phyloP scores from a whole-genome alignment of 2,888 invertebrate species.

The Ischnura elegans region DNA sequence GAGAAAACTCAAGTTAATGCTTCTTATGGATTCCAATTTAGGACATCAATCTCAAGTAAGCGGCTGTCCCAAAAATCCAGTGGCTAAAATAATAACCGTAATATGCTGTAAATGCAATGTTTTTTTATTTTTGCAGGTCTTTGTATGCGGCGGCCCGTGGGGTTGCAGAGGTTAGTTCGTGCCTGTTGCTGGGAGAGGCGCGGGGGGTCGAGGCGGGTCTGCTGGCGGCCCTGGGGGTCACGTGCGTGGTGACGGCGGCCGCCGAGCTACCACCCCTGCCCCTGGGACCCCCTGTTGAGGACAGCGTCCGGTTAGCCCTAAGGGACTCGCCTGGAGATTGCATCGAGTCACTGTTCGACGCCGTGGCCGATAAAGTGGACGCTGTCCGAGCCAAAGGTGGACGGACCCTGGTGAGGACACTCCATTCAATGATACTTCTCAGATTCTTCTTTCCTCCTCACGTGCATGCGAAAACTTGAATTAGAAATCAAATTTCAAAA shows the following conservation, averaged over 20 bases:
- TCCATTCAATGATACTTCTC: too few relatives aligned
- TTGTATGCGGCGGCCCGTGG: conserved; percentile 7
- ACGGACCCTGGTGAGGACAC: conserved; percentile 81
- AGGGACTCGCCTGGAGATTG: conserved; percentile 87
- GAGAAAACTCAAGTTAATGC: too few relatives aligned
- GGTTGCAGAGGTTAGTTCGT: conserved; percentile 84
- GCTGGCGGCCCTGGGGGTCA: conserved; percentile 85
- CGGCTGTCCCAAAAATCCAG: too few relatives aligned
- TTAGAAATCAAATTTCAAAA: too few relatives aligned
- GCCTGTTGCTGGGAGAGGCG: conserved; percentile 89
- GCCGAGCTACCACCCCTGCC: conserved; percentile 88
- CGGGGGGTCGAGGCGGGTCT: conserved; percentile 85
- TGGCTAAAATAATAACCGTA: too few relatives aligned
- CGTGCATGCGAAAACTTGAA: too few relatives aligned
- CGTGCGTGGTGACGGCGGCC: conserved; percentile 90
- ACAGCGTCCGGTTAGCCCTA: conserved; percentile 85
- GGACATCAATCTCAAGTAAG: too few relatives aligned
- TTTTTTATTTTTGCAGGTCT: not conserved
- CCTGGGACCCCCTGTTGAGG: conserved; percentile 80
- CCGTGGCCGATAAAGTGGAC: conserved; percentile 81
- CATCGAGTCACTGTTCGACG: conserved; percentile 87
- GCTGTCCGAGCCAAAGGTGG: conserved; percentile 85
- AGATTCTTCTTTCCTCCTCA: too few relatives aligned
- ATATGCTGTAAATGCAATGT: not conserved
- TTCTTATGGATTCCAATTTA: too few relatives aligned